Percentiles rank a stretch among this genome's conserved stretches.
These are phyloP conservation scores for Epinotia bilunana DNA, from an alignment of 2,888 invertebrate species.

Conservation along the genomic window DNA sequence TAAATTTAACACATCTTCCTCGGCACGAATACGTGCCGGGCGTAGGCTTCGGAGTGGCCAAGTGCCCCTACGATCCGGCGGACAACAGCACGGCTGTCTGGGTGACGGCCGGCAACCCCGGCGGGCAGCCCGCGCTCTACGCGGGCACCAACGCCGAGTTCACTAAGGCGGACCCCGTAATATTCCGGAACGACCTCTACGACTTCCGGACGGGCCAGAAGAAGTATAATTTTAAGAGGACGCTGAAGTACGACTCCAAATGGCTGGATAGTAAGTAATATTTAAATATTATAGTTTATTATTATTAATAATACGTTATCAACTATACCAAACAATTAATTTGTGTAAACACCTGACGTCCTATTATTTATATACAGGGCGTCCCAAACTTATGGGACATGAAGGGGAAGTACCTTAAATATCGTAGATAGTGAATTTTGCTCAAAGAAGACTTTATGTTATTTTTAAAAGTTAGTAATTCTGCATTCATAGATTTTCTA, in stretches of 20 bases:
- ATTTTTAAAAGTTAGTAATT: no score
- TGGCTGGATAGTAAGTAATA: constrained; percentile 88
- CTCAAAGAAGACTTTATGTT: no score
- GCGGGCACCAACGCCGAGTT: constrained; percentile 90
- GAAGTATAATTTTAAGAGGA: constrained; percentile 86
- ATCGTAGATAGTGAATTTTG: no score
- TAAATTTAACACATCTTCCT: constrained; percentile 83
- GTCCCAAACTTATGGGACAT: no score
- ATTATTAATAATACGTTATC: not conserved
- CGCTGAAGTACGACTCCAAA: constrained; percentile 88
- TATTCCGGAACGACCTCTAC: constrained; percentile 87
- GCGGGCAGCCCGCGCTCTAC: constrained; percentile 86
- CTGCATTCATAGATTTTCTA: no score
- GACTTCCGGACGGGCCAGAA: constrained; percentile 85
- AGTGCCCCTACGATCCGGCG: constrained; percentile 89
- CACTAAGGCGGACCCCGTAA: constrained; percentile 89
- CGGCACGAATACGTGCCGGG: constrained; percentile 86
- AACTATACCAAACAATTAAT: no score
- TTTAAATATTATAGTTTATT: not conserved
- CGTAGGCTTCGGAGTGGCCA: constrained; percentile 87
- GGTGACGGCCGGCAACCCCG: constrained; percentile 88
- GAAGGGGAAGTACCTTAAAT: no score
- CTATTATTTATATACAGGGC: no score
- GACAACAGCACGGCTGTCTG: constrained; percentile 90
- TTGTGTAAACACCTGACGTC: no score